Conservation (phyloP, 2,113 vertebrate species). For the Xyrauchen texanus region DNA sequence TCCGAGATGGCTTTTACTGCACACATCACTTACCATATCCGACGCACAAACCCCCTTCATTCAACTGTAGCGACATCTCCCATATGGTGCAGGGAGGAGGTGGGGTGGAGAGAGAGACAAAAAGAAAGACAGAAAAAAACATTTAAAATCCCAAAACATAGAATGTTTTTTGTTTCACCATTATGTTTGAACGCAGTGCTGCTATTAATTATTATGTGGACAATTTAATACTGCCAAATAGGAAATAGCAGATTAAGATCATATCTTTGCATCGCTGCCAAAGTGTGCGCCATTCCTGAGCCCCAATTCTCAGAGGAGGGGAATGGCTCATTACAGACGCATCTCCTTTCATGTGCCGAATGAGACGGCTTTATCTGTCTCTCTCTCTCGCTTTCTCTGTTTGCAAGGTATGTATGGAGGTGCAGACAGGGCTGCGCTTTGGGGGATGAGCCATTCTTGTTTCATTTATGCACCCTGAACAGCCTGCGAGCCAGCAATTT, state of each 20-base stretch:
- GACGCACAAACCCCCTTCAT: constrained; percentile 42
- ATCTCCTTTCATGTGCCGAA: constrained; percentile 32
- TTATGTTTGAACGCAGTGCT: constrained; percentile 62
- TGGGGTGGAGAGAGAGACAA: background rate
- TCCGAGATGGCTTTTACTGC: background rate
- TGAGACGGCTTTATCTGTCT: background rate
- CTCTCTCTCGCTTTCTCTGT: background rate
- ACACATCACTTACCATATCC: background rate
- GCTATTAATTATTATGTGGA: constrained; percentile 75
- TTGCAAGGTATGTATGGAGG: constrained; percentile 27
- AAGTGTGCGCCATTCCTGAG: constrained; percentile 54
- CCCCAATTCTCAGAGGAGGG: constrained; percentile 18
- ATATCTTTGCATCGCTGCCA: constrained; percentile 57
- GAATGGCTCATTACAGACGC: constrained; percentile 32
- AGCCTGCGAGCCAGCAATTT: constrained; percentile 68
- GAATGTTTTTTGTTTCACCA: constrained; percentile 67
- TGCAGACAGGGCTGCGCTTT: constrained; percentile 53
- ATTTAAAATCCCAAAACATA: constrained; percentile 62
- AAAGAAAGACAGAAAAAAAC: constrained; percentile 36
- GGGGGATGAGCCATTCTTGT: constrained; percentile 55
- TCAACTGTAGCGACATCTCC: constrained; percentile 55
- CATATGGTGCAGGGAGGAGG: constrained; percentile 61
- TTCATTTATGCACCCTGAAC: constrained; percentile 61
- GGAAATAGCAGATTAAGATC: constrained; percentile 74
- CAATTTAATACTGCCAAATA: constrained; percentile 73